Evolutionary conservation across 2,888 invertebrate genomes (phyloP), one percentile per base, ranked within the genome.

Genomic region (Rhingia campestris): DNA sequence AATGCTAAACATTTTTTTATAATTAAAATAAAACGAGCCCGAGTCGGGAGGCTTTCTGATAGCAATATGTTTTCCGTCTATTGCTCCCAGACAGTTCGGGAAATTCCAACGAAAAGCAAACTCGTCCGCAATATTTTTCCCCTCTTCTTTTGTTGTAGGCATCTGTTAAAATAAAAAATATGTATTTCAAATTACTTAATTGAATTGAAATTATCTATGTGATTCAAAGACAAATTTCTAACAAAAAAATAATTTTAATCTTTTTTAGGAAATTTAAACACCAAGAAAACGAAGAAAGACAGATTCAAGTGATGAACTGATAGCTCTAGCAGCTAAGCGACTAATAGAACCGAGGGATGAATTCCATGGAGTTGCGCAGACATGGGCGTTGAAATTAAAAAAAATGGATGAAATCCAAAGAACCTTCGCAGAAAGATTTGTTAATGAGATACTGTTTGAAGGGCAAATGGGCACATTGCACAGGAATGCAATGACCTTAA

Each of bases 401-500:
- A 90, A 90, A 86, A 90, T 92, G 91, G 87, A 89, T 73, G 75
- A 90, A 12, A 90, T 91, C 73, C 92, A 92, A 88, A 89, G 91
- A 87, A 89, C 92, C 81, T 90, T 91, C 80, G 92, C 92, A 4
- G 91, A 92, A 81, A 92, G 92, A 87, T 88, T 91, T 37, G 87
- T 92, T 37, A 91, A 91, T 85, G 92, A 92, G 81, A 90, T 92
- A 77, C 86, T 92, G 22, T 92, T 92, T 85, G 92, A 92, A 86
- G 92, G 90, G 30, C 91, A 92, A 87, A 87, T 92, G 47, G 92
- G 92, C 12, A 91, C 89, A 70, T 89, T 92, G 70, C 90, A 91
- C 80, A 89, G 91, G 87, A 89, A 92, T 87, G 91, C 92, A 35
- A 87, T 88, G 33, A 69, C 82, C 56, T 87, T 87, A 59, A 70